Conservation (phyloP, 2,113 vertebrate genomes). For the Phaethornis superciliosus region DNA sequence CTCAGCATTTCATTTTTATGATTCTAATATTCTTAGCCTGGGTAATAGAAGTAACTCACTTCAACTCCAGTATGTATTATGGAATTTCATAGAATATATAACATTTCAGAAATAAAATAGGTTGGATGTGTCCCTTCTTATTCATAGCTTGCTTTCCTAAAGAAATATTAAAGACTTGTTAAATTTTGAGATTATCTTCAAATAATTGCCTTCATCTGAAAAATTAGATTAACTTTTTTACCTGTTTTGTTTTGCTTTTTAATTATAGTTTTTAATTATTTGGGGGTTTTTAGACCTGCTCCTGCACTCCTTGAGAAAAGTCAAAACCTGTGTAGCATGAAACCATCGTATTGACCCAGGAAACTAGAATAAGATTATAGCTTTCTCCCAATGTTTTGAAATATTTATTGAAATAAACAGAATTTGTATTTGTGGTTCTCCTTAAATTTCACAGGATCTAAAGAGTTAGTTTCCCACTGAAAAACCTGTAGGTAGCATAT, state of each 20-base stretch:
- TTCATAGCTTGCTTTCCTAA: neutral
- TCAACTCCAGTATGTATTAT: neutral
- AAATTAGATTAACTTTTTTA: neutral
- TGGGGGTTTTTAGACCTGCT: neutral
- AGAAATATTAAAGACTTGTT: neutral
- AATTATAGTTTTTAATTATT: neutral
- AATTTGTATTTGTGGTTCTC: neutral
- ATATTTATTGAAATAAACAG: neutral
- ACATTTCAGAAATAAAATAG: conserved; percentile 8
- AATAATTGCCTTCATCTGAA: neutral
- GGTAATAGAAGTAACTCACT: neutral
- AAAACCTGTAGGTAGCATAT: neutral
- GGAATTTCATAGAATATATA: neutral
- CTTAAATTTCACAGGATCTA: neutral
- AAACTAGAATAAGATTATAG: neutral
- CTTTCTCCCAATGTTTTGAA: neutral
- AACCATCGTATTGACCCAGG: neutral
- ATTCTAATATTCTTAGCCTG: neutral
- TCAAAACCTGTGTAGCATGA: neutral
- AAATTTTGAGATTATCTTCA: neutral
- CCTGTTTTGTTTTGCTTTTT: neutral
- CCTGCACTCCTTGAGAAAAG: neutral
- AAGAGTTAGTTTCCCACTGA: neutral
- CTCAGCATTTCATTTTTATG: conserved; percentile 26
- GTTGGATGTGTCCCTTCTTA: neutral